These are phyloP conservation scores for Halisarca cf. caerulea DNA, from an alignment of 37 sponge, comb jelly and placozoan genomes.

Conservation along the genomic window DNA sequence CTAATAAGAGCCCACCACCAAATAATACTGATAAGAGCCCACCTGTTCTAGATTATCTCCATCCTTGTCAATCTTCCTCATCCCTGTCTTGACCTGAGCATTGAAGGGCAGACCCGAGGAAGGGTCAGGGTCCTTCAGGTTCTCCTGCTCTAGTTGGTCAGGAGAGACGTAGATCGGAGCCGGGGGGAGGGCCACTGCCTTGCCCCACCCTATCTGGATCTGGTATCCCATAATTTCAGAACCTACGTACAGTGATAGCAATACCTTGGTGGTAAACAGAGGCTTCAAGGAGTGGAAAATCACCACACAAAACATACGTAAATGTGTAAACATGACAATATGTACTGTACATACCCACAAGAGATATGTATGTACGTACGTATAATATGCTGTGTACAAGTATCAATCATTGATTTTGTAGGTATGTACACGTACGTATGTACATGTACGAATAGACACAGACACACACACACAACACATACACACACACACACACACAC, in stretches of 20 bases:
- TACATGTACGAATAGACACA: too few species aligned
- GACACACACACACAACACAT: background rate
- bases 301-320: background rate
- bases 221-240: slow-evolving; percentile 94
- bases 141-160: slow-evolving; percentile 62
- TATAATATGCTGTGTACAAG: too few species aligned
- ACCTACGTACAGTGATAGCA: slow-evolving; percentile 39
- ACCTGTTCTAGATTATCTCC: slow-evolving; percentile 39
- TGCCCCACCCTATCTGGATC: slow-evolving; percentile 97
- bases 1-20: too few species aligned
- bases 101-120: slow-evolving; percentile 91
- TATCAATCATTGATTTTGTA: too few species aligned
- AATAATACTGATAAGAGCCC: background rate
- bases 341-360: background rate
- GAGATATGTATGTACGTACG: too few species aligned
- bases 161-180: slow-evolving; percentile 90
- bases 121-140: slow-evolving; percentile 60
- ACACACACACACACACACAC: slow-evolving; percentile 23
- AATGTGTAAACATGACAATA: background rate
- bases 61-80: slow-evolving; percentile 9
- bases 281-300: background rate
- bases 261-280: background rate
- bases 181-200: slow-evolving; percentile 94
- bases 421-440: too few species aligned
- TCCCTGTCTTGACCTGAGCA: slow-evolving; percentile 65